Evolutionary conservation across 2,797 vertebrate species (phyloP).

Genomic region (Lacerta bilineata): DNA sequence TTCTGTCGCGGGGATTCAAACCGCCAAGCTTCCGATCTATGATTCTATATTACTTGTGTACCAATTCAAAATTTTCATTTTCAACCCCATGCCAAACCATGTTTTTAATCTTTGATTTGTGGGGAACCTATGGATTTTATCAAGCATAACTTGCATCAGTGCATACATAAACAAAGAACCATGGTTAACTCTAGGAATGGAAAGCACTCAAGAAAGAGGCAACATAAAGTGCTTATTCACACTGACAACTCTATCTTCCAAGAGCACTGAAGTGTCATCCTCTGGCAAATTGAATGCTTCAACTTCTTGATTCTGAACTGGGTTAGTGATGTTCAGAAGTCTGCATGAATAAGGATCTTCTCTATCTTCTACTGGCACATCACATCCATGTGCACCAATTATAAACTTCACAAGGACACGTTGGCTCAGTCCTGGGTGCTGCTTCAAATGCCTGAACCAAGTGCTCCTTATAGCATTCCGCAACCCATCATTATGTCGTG

Average conservation of each 20-base stretch:
- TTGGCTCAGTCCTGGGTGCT: slow-evolving; percentile 85
- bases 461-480: slow-evolving; percentile 91
- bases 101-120: neutral
- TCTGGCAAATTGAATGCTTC: no score
- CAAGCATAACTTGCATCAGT: neutral
- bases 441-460: slow-evolving; percentile 90
- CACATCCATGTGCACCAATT: no score
- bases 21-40: no score
- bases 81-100: neutral
- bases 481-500: slow-evolving; percentile 90
- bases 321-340: no score
- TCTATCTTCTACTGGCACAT: no score
- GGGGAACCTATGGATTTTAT: neutral
- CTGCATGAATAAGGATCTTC: no score
- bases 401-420: no score
- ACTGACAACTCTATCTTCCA: no score
- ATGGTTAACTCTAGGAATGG: slow-evolving; percentile 1
- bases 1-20: no score
- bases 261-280: no score
- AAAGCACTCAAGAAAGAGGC: neutral
- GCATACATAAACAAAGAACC: neutral
- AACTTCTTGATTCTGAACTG: no score
- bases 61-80: neutral
- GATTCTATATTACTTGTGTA: neutral
- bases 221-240: neutral